Evolutionary conservation across 2,888 invertebrate genomes (phyloP), one percentile per base, ranked within the genome.

Genomic region (Graphium colonna): DNA sequence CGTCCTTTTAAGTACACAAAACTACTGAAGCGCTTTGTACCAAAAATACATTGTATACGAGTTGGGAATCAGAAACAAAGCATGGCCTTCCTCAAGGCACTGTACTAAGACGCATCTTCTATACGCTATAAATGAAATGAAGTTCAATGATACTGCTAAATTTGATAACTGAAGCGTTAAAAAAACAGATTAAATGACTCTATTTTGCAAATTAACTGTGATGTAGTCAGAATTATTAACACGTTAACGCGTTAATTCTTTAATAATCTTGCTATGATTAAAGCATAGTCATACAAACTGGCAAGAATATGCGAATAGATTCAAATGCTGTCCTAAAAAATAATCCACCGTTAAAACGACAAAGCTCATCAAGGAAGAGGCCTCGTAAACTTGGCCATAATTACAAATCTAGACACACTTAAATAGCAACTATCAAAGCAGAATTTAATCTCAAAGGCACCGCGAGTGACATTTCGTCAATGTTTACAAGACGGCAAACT

Each of bases 401-500:
- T 77, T 71, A 84, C 80, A 84, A 85, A 86, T 85, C 86, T 82
- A 79, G 73, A 65, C 71, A 58, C 59, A 65, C 68, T 82, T 82
- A 77, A 75, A 80, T 76, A 65, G 73, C 73, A 79, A 82, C 83
- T 82, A 83, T 83, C 77, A 80, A 85, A 79, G 65, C 68, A 70
- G 71, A 74, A 69, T 77, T 77, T 85, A 83, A 83, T 83, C 82
- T 82, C 80, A 85, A 87, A 87, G 82, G 73, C 66, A 73, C 84
- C 84, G 85, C 77, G 63, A 62, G 65, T 70, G 69, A 75, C 72
- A 72, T 82, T 81, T 79, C 79, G 77, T 78, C 80, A 82, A 71
- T 77, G 73, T 79, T 77, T 73, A 73, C 74, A 67, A 64, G 67
- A 69, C 64, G 57, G 65, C 74, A 71, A 70, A 68, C 59, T 67